Evolutionary conservation across 2,797 vertebrate species (phyloP), one percentile per base, ranked within the genome.

Genomic region (Caiman crocodilus): DNA sequence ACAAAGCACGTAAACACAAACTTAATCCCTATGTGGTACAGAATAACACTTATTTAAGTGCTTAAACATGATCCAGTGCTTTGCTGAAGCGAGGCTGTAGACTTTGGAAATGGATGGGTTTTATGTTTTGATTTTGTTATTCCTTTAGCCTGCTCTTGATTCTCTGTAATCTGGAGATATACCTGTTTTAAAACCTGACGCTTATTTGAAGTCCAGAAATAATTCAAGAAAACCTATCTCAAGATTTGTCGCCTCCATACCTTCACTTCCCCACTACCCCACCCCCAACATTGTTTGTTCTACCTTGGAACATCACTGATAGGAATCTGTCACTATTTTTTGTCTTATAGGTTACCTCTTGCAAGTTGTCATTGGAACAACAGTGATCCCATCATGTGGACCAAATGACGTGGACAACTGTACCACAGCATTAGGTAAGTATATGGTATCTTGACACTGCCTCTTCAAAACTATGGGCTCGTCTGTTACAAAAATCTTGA

Each of bases 331-430:
- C 21, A 50, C 3, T 11, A 93, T 94, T 81, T 77, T 15, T 85
- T 94, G 71, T 81, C 25, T 73, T 8, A 1, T 0, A 98, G 98
- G 96, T 80, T 93, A 96, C 82, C 82, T 98, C 2, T 67, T 97
- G 20, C 97, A 97, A 89, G 81, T 69, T 14, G 95, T 85, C 56
- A 81, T 96, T 74, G 79, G 96, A 84, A 97, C 98, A 42, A 98
- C 97, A 2, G 97, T 98, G 94, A 98, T 98, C 80, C 98, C 98
- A 0, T 92, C 97, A 1, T 98, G 98, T 32, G 97, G 94, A 14
- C 94, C 91, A 10, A 96, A 94, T 60, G 97, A 97, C n/a, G 96
- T 97, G 4, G 95, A 97, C 20, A 98, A 98, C 82, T 98, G 98
- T 86, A 98, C 97, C 3, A 97, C 97, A 32, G 96, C 97, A 0